Evolutionary conservation across 2,888 invertebrate genomes (phyloP).

Genomic region (Ethmia dodecea): DNA sequence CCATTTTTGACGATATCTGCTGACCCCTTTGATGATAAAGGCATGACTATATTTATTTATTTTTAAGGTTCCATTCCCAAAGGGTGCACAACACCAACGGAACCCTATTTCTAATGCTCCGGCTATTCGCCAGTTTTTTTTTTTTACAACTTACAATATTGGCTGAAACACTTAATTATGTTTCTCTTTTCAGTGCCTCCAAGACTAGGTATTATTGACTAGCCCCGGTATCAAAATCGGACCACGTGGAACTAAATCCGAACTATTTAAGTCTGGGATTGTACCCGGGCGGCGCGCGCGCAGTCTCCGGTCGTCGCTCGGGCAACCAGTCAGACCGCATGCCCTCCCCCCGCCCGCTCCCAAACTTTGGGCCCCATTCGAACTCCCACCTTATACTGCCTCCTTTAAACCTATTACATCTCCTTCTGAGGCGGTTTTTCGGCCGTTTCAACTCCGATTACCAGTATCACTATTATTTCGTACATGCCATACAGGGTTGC

Average conservation of each 20-base stretch:
- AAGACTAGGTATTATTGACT: no score
- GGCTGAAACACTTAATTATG: no score
- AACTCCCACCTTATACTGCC: conserved; percentile 29
- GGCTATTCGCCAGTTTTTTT: no score
- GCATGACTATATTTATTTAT: no score
- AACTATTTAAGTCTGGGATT: conserved; percentile 42
- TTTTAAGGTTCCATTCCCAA: no score
- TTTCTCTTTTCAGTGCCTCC: no score
- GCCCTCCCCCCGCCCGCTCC: conserved; percentile 43
- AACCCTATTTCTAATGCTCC: no score
- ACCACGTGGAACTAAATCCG: conserved; percentile 50
- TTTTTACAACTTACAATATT: no score
- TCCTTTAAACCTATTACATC: conserved; percentile 6
- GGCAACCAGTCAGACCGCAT: conserved; percentile 72
- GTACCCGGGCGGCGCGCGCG: conserved; percentile 58
- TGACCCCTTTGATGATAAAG: no score
- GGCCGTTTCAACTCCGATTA: conserved; percentile 23
- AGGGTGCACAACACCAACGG: no score
- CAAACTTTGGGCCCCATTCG: conserved; percentile 42
- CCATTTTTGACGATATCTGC: no score
- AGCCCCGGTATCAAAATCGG: no score
- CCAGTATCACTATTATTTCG: conserved; percentile 52
- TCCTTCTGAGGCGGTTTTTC: conserved; percentile 21
- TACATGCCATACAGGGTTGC: conserved; percentile 61
- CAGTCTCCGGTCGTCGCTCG: conserved; percentile 75